These are phyloP conservation scores for Campoplex nolae DNA, from an alignment of 2,888 invertebrate genomes.

Conservation along the genomic window DNA sequence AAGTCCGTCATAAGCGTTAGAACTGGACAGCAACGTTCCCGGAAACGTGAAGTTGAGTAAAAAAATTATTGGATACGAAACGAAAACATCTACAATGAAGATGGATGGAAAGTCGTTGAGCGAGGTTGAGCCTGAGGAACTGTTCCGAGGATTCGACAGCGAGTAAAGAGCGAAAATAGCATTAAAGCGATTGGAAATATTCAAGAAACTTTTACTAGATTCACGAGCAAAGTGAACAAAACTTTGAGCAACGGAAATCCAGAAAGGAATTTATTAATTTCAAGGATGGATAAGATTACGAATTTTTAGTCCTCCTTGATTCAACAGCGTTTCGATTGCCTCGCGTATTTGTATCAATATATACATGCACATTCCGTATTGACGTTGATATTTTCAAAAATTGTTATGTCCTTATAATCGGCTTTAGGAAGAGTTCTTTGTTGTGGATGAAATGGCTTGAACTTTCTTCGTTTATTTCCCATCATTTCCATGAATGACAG, in stretches of 20 bases:
- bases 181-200: conserved; percentile 70
- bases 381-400: neutral
- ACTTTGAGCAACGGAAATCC: conserved; percentile 77
- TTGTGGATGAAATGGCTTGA: neutral
- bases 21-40: too few relatives aligned
- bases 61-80: conserved; percentile 75
- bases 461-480: neutral
- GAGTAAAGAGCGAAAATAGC: conserved; percentile 61
- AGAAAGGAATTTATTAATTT: conserved; percentile 85
- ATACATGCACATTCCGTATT: too few relatives aligned
- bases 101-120: conserved; percentile 66
- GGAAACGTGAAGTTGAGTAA: conserved; percentile 49
- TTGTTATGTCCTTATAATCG: neutral
- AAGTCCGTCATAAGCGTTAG: too few relatives aligned
- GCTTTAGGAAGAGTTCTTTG: neutral
- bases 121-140: conserved; percentile 51
- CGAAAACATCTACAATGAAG: conserved; percentile 61
- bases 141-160: conserved; percentile 74
- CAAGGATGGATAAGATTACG: conserved; percentile 80
- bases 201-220: conserved; percentile 63
- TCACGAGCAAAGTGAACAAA: conserved; percentile 50
- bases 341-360: neutral
- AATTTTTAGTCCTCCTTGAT: neutral
- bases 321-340: neutral
- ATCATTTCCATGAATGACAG: conserved; percentile 70